Evolutionary conservation across 2,888 invertebrate genomes (phyloP), one percentile per base, ranked within the genome.

Genomic region (Ectropis crepuscularia): DNA sequence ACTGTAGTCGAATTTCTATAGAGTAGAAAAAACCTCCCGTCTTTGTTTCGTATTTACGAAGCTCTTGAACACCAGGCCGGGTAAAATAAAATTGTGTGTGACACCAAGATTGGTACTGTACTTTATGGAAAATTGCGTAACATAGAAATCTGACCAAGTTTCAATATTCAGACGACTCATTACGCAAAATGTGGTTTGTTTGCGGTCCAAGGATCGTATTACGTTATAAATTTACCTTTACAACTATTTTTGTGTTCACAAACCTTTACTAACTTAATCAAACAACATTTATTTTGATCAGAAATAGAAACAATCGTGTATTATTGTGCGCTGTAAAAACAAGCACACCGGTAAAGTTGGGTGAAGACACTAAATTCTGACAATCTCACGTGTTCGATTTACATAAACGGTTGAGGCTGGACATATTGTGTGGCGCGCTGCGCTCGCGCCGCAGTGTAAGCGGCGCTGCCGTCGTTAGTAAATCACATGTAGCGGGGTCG

Each of bases 401-500:
- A 80, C 86, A 87, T 79, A 68, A 71, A 64, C 73, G 78, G 72
- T 77, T 79, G 63, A 71, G 4, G 77, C 73, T 76, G 68, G 61
- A 72, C 60, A 72, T 65, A 54, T 61, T 48, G 67, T 57, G 66
- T 68, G 61, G 65, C 58, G 65, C 65, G 68, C 65, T 45, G 66
- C 65, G 67, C 69, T 65, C 71, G 82, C 79, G 74, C 83, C 68
- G 83, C 83, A 77, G 77, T 87, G 88, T 83, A 85, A 76, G 75
- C 75, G 77, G 78, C 77, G 79, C 70, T 72, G 73, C 70, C 73
- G 73, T 79, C 78, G 78, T 83, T 80, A 79, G 78, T 80, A 78
- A 79, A 80, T 83, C 81, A 81, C 81, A 78, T 77, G 82, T 86
- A 87, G 88, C 86, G 83, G 86, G 86, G 82, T 79, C 77, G 78